Conservation (phyloP, 2,113 vertebrate species). For the Myrmecobius fasciatus region DNA sequence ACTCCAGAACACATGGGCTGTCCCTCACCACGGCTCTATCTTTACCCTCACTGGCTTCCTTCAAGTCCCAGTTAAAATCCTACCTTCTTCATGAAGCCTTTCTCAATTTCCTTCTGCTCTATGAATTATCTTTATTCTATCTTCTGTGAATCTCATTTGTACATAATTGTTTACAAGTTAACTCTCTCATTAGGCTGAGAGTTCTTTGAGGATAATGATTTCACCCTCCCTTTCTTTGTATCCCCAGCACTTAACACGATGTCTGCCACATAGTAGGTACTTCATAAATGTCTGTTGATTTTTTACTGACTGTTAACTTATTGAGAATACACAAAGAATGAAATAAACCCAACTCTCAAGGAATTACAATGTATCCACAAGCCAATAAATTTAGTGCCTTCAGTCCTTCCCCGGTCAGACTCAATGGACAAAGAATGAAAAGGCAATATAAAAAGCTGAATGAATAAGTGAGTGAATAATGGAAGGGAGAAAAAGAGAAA, state of each 20-base stretch:
- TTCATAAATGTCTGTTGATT: no score
- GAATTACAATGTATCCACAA: not conserved
- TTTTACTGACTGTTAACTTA: no score
- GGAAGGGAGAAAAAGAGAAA: not conserved
- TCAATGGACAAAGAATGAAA: not conserved
- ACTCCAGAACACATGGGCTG: not conserved
- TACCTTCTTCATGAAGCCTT: not conserved
- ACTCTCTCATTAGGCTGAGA: not conserved
- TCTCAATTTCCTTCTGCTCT: not conserved
- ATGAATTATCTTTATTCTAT: not conserved
- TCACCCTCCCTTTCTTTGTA: not conserved
- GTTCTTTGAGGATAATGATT: not conserved
- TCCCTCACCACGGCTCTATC: not conserved
- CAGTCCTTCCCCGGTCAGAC: not conserved
- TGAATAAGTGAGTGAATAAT: not conserved
- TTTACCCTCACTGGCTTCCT: not conserved
- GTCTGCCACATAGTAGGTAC: no score
- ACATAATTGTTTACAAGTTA: not conserved
- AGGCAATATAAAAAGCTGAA: not conserved
- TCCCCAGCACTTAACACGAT: no score
- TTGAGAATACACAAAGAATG: not conserved
- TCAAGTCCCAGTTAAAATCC: not conserved
- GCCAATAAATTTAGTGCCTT: not conserved
- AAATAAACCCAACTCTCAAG: not conserved
- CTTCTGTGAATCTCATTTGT: not conserved